phyloP scores from a whole-genome alignment of 2,888 invertebrate species.

The Perizoma affinitatum region DNA sequence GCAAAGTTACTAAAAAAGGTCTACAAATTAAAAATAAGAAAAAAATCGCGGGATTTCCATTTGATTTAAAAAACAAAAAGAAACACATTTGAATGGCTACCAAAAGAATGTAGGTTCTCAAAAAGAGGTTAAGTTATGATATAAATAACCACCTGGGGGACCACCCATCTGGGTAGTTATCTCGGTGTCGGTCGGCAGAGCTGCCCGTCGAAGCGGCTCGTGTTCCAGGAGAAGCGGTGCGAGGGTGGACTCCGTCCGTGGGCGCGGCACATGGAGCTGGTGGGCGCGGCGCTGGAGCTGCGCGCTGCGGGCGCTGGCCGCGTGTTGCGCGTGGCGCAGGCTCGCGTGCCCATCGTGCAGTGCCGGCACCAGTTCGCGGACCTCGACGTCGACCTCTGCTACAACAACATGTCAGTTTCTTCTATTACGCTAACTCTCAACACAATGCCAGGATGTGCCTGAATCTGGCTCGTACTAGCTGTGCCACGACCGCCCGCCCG shows the following conservation, averaged over 20 bases:
- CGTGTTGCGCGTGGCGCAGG: slow-evolving; percentile 90
- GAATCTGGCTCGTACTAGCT: too few species aligned
- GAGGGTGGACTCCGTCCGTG: slow-evolving; percentile 84
- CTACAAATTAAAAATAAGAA: too few species aligned
- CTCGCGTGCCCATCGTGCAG: slow-evolving; percentile 95
- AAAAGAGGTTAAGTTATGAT: too few species aligned
- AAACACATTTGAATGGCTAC: too few species aligned
- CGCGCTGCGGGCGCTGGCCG: slow-evolving; percentile 89
- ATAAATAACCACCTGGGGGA: too few species aligned
- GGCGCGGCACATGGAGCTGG: slow-evolving; percentile 88
- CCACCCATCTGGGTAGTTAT: too few species aligned
- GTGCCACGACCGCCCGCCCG: too few species aligned
- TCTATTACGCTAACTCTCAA: neutral
- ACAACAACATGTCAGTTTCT: slow-evolving; percentile 89
- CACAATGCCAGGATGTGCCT: too few species aligned
- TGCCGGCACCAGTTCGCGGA: slow-evolving; percentile 90
- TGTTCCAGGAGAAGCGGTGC: slow-evolving; percentile 66
- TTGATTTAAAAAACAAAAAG: too few species aligned
- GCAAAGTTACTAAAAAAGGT: too few species aligned
- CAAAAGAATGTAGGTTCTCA: too few species aligned
- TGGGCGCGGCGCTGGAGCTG: slow-evolving; percentile 88
- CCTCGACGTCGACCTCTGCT: slow-evolving; percentile 93
- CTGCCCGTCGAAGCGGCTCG: slow-evolving; percentile 53
- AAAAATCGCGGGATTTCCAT: too few species aligned
- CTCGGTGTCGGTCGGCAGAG: slow-evolving; percentile 43